phyloP scores from a whole-genome alignment of 2,797 vertebrate species.

The Phoebastria nigripes region DNA sequence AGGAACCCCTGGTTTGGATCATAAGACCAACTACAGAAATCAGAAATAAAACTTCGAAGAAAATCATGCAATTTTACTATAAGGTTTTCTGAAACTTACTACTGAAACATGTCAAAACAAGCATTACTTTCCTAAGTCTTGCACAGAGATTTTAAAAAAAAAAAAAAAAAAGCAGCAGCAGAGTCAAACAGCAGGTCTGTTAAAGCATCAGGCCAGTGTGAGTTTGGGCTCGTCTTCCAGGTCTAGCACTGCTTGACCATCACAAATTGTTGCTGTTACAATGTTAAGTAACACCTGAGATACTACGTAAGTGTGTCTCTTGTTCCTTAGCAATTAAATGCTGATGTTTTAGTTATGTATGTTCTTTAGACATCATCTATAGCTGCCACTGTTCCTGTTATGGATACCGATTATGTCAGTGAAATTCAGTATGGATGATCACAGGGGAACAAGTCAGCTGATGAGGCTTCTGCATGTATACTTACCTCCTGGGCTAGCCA shows the following conservation, averaged over 20 bases:
- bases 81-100: neutral
- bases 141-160: neutral
- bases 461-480: neutral
- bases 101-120: neutral
- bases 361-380: neutral
- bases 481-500: neutral
- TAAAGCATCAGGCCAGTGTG: neutral
- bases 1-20: neutral
- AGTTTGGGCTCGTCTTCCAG: neutral
- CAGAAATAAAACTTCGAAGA: neutral
- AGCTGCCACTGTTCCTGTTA: neutral
- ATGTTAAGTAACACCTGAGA: neutral
- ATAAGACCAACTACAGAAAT: neutral
- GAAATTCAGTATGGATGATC: constrained; percentile 1
- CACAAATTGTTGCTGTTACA: neutral
- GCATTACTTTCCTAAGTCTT: neutral
- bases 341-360: neutral
- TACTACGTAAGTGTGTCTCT: neutral
- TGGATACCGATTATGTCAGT: neutral
- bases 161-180: neutral
- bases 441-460: neutral
- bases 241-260: neutral
- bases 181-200: neutral
- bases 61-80: neutral
- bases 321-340: neutral